A percentile compares a stretch with the other conserved stretches of the same genome.
Evolutionary conservation across 2,113 vertebrate genomes (phyloP).

Genomic region (Cryptotis parvus): DNA sequence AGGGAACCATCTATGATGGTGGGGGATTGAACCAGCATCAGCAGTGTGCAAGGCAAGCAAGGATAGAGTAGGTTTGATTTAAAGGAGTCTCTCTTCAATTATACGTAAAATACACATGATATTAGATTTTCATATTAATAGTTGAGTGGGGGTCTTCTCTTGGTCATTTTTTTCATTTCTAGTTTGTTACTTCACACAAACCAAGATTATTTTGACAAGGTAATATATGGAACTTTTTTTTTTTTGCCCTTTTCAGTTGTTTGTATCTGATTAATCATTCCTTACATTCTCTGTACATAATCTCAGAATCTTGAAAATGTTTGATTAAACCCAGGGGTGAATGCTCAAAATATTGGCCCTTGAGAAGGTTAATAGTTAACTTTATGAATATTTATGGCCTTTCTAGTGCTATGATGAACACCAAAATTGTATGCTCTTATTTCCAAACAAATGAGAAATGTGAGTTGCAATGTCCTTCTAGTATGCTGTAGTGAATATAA

Average conservation of each 20-base stretch:
- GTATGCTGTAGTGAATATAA: not conserved
- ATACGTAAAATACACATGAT: not conserved
- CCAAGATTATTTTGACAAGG: not conserved
- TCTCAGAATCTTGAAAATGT: conserved; percentile 49
- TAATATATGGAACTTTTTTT: not conserved
- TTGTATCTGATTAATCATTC: conserved; percentile 59
- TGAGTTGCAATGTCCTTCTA: not conserved
- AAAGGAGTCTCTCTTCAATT: conserved; percentile 13
- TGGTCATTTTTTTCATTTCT: not conserved
- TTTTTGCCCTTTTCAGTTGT: conserved; percentile 49
- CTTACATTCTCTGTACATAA: conserved; percentile 1
- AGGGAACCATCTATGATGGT: too few relatives aligned
- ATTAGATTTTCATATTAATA: not conserved
- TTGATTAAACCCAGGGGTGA: conserved; percentile 61
- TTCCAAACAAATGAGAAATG: conserved; percentile 43
- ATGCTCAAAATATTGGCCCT: conserved; percentile 58
- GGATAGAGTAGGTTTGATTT: not conserved
- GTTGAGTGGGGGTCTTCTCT: not conserved
- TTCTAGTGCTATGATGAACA: conserved; percentile 35
- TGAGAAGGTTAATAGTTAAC: conserved; percentile 33
- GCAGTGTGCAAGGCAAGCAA: too few relatives aligned
- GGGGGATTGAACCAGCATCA: too few relatives aligned
- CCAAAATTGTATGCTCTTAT: not conserved
- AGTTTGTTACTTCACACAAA: not conserved
- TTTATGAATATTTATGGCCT: conserved; percentile 69